Evolutionary conservation across 2,113 vertebrate species (phyloP).

Genomic region (Cyprinodon variegatus): DNA sequence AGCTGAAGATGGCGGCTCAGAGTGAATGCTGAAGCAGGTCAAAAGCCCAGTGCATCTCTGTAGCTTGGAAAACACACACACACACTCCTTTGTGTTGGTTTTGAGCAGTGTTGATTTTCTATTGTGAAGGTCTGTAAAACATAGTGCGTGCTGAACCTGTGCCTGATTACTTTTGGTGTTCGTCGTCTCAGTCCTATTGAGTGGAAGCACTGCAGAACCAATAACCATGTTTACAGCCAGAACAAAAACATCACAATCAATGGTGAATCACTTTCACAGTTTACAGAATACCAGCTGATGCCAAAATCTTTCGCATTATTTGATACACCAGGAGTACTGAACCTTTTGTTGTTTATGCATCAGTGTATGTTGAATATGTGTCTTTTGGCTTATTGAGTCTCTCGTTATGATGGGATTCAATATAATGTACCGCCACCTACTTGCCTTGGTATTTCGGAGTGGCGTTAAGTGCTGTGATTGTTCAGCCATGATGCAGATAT

Average conservation of each 20-base stretch:
- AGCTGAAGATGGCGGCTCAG: conserved; percentile 9
- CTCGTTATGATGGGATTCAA: conserved; percentile 30
- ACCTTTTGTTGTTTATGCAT: conserved; percentile 40
- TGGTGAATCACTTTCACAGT: conserved; percentile 60
- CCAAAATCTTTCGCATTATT: conserved; percentile 71
- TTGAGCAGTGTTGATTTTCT: conserved; percentile 66
- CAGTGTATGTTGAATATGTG: conserved; percentile 43
- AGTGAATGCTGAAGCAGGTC: conserved; percentile 39
- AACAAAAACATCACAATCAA: conserved; percentile 44
- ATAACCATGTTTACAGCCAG: conserved; percentile 69
- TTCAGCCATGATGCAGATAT: conserved; percentile 54
- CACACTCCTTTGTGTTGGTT: conserved; percentile 61
- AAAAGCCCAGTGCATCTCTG: conserved; percentile 71
- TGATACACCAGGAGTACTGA: conserved; percentile 57
- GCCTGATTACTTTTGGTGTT: conserved; percentile 72
- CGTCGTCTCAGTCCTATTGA: conserved; percentile 63
- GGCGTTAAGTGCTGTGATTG: conserved; percentile 63
- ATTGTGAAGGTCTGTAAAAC: conserved; percentile 69
- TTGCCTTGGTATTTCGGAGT: conserved; percentile 75
- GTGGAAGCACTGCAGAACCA: conserved; percentile 64
- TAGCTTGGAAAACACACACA: conserved; percentile 52
- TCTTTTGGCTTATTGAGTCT: conserved; percentile 60
- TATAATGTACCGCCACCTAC: conserved; percentile 65
- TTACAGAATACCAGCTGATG: conserved; percentile 78
- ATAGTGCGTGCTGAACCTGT: conserved; percentile 75